Base-by-base conservation (phyloP, 1,140 invertebrate genomes). In the Manduca sexta region DNA sequence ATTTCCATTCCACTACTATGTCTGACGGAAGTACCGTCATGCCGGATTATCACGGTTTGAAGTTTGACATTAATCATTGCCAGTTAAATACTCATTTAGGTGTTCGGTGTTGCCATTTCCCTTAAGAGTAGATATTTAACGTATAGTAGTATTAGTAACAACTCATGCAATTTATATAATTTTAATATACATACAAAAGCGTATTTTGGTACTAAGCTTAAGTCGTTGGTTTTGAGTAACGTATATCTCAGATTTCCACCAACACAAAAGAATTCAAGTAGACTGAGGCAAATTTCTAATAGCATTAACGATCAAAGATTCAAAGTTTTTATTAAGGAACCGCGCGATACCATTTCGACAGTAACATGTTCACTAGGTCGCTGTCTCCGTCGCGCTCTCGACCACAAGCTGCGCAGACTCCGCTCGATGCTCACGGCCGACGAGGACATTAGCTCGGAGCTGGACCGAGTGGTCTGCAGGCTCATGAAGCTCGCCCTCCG, bases 401-500 rank as follows among this genome's bases (percentile, higher is more conserved):
- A 79, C 48, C 56, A 57, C 2, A 84, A 82, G 64, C 53, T 84
- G 12, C 60, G 64, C 6, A 77, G 59, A 29, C 45, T 84, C 0
- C 65, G 74, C 2, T 49, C 57, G 4, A 64, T 81, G 51, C 34
- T 79, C n/a, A 59, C 64, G 0, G 63, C 60, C 10, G 72, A 79
- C 29, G 74, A 81, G 33, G 78, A 82, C 31, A 74, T 81, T 3
- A 71, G 60, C 0, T 53, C 49, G 0, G 81, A 82, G 17, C 33
- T 84, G 35, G 70, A 82, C 37, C 60, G 57, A 5, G 66, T 82
- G 1, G 65, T 84, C 0, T 81, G 74, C 45, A 63, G 75, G 12
- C 53, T 84, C 0, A 72, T 79, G 69, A 78, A 74, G 43, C 45
- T 83, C 3, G 73, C 76, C 4, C 49, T 76, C 3, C 53, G 54